A percentile compares a stretch with the other conserved stretches of the same genome.
Conservation (phyloP, 2,113 vertebrate species). For the Poeciliopsis prolifica region DNA sequence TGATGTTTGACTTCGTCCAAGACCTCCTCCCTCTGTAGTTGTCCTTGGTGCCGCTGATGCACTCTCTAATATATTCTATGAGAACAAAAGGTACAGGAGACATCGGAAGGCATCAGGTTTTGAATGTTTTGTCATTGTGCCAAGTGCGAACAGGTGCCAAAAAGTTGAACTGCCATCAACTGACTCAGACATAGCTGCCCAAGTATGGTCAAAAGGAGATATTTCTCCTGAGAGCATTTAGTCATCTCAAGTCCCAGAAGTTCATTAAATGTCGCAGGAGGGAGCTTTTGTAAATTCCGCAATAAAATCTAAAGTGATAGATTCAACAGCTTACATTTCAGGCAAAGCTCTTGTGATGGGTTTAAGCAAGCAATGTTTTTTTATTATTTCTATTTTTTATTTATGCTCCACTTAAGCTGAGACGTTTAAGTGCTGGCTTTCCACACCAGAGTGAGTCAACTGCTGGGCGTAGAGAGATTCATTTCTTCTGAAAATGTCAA, state of each 20-base stretch:
- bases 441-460: constrained; percentile 29
- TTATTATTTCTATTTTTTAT: constrained; percentile 27
- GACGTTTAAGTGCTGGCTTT: constrained; percentile 47
- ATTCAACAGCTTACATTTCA: constrained; percentile 42
- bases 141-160: constrained; percentile 26
- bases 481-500: constrained; percentile 55
- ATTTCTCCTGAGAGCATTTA: constrained; percentile 29
- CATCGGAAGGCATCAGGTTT: constrained; percentile 38
- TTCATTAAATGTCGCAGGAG: constrained; percentile 70
- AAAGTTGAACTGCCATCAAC: constrained; percentile 27
- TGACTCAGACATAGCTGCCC: constrained; percentile 47
- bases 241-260: constrained; percentile 54
- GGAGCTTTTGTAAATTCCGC: constrained; percentile 56
- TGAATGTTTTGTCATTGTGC: background rate
- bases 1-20: constrained; percentile 90
- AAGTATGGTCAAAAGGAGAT: constrained; percentile 56
- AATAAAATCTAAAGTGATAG: constrained; percentile 57
- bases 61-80: constrained; percentile 92
- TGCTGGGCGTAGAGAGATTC: background rate
- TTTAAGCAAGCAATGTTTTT: constrained; percentile 71
- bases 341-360: constrained; percentile 26
- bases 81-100: constrained; percentile 31
- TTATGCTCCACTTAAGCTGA: constrained; percentile 49
- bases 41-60: constrained; percentile 89
- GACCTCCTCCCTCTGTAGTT: constrained; percentile 91